Evolutionary conservation across 2,888 invertebrate species (phyloP), one percentile per base, ranked within the genome.

Genomic region (Drosophila merina): DNA sequence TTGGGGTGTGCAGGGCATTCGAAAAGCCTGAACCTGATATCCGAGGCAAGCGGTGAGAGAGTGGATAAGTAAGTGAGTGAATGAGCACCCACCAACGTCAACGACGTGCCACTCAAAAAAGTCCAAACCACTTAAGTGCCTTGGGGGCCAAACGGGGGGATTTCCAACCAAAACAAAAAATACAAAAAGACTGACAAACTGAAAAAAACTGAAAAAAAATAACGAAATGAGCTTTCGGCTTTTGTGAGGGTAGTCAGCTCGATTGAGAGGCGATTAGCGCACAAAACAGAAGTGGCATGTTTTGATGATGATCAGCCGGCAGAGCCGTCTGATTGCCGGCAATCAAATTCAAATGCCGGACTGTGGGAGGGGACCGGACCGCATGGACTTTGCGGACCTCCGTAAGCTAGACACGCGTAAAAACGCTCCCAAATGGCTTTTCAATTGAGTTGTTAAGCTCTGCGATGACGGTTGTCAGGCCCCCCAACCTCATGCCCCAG

Each of bases 251-350:
- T 59, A 75, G 75, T 74, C 75, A 72, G 59, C 59, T 67, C 78
- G 78, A 80, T 85, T 80, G 86, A 78, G 80, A 78, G 86, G 80
- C 86, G 86, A 82, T 82, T 82, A 86, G 82, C 80, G 76, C 72
- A 83, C 80, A 86, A 83, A 80, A 82, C 82, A 86, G 72, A 86
- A 82, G 86, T 83, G 86, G 78, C 86, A 80, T 83, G 86, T 83
- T 86, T 78, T 86, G 82, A 83, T 80, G 82, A 80, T 84, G 72
- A 86, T 84, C 86, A 83, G 31, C 40, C 79, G 20, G 20, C 20
- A 72, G 75, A 66, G 68, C 67, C 71, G 79, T 76, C 82, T 75
- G 79, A 84, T 83, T 77, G 83, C 75, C 76, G 75, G 77, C 88
- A 88, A 88, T 88, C 86, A 86, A 86, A 88, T 84, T 86, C 84